These are phyloP conservation scores for Drosophila fuyamai DNA, from an alignment of 1,140 invertebrate genomes.

Conservation along the genomic window DNA sequence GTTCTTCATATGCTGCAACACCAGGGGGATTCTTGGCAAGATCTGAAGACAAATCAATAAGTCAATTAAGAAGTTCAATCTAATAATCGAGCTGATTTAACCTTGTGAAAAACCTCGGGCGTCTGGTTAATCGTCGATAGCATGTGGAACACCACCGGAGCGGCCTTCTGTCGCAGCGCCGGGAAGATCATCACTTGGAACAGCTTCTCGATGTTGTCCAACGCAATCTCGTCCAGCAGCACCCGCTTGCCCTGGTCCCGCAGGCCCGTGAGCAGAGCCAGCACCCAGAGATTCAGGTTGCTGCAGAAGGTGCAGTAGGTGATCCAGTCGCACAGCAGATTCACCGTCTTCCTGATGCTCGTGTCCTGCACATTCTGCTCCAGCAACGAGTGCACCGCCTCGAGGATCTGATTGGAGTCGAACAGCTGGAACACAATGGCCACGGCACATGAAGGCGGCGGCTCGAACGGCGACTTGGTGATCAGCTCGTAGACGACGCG, in stretches of 20 bases:
- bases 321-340: slow-evolving; percentile 86
- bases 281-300: slow-evolving; percentile 86
- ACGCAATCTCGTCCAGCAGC: slow-evolving; percentile 85
- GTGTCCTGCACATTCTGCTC: slow-evolving; percentile 80
- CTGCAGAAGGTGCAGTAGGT: slow-evolving; percentile 85
- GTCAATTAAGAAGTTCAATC: neutral
- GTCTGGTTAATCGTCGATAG: slow-evolving; percentile 85
- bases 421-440: slow-evolving; percentile 86
- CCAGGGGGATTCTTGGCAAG: slow-evolving; percentile 73
- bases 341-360: slow-evolving; percentile 84
- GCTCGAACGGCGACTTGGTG: slow-evolving; percentile 48
- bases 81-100: neutral
- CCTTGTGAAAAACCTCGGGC: slow-evolving; percentile 85
- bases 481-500: slow-evolving; percentile 85
- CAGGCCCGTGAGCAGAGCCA: slow-evolving; percentile 86
- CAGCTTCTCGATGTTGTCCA: slow-evolving; percentile 85
- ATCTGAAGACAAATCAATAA: slow-evolving; percentile 47
- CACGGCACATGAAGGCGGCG: slow-evolving; percentile 86
- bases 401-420: slow-evolving; percentile 77
- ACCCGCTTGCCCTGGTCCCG: slow-evolving; percentile 85
- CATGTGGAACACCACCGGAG: slow-evolving; percentile 86
- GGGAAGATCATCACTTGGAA: slow-evolving; percentile 84
- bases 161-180: slow-evolving; percentile 84
- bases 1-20: slow-evolving; percentile 70
- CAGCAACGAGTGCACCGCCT: slow-evolving; percentile 85